Evolutionary conservation across 2,797 vertebrate species (phyloP), one percentile per base, ranked within the genome.

Genomic region (Avahi laniger): DNA sequence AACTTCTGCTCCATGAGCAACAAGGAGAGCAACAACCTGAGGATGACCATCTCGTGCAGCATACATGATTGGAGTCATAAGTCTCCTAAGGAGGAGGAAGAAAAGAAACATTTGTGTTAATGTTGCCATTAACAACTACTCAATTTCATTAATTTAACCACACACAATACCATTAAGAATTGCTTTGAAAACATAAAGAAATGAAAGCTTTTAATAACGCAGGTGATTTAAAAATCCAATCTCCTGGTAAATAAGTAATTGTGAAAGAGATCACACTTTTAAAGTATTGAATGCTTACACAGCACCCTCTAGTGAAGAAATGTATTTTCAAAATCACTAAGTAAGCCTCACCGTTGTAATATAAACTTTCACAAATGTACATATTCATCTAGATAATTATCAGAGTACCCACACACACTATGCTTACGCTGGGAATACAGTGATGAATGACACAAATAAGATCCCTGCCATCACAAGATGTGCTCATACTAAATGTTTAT

Each of bases 1-100:
- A 97, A 99, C 89, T 65, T 99, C 97, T n/a, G 99, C 99, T 88
- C 99, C 99, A 35, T 99, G 98, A 93, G 99, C 99, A 12, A 99
- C 99, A 98, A 99, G 99, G 90, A 99, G 97, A 98, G 99, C 99
- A 97, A 99, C 99, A 69, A 99, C 98, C 28, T 98, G 99, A 96
- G 98, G 92, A 97, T 98, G 98, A 33, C 99, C 99, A 4, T 99
- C 98, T 83, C 98, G 98, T 65, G 99, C 99, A 67, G 99, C 99
- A 83, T 99, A 98, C 99, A 99, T 99, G 97, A 99, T 87, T 3
- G 99, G 99, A 30, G 99, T 99, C 99, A 99, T 99, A 24, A 97
- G 97, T 95, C 97, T 99, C 94, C 99, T 99, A 93, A 43, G 82
- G 93, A 91, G 90, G 87, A 97, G 76, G 9, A n/a, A 84, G 54